A percentile compares a stretch with the other conserved stretches of the same genome.
These are phyloP conservation scores for Oreochromis tanganicae DNA, from an alignment of 2,113 vertebrate genomes.

Conservation along the genomic window DNA sequence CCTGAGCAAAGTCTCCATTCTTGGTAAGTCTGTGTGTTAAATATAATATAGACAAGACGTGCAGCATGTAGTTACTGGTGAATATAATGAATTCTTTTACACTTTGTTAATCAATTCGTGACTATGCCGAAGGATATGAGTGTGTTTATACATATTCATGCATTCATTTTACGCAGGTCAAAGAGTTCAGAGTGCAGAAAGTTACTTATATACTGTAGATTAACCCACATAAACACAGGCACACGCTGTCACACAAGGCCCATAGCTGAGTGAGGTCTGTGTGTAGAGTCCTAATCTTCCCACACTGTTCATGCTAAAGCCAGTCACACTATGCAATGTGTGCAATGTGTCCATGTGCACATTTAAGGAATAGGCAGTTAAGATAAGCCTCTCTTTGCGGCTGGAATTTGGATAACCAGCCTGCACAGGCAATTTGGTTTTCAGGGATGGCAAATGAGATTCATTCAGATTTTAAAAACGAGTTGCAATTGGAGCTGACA, in stretches of 20 bases:
- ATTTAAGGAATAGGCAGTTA: conserved; percentile 48
- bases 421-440: conserved; percentile 27
- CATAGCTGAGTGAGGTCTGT: conserved; percentile 23
- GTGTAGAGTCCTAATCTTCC: conserved; percentile 50
- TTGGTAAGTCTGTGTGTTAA: conserved; percentile 76
- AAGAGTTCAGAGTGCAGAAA: conserved; percentile 37
- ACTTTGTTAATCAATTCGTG: not conserved
- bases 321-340: conserved; percentile 39
- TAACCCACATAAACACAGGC: conserved; percentile 50
- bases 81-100: not conserved
- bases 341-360: conserved; percentile 22
- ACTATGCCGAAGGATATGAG: not conserved
- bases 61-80: not conserved
- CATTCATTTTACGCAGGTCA: conserved; percentile 14
- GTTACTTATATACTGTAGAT: conserved; percentile 40
- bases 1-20: conserved; percentile 95
- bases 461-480: conserved; percentile 48
- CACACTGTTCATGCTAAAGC: conserved; percentile 21
- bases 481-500: conserved; percentile 56
- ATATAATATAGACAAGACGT: not conserved
- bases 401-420: conserved; percentile 46
- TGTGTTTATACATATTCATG: not conserved
- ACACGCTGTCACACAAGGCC: conserved; percentile 33
- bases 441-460: conserved; percentile 35
- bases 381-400: conserved; percentile 42